Evolutionary conservation across 2,888 invertebrate species (phyloP).

Genomic region (Drosophila percnosoma): DNA sequence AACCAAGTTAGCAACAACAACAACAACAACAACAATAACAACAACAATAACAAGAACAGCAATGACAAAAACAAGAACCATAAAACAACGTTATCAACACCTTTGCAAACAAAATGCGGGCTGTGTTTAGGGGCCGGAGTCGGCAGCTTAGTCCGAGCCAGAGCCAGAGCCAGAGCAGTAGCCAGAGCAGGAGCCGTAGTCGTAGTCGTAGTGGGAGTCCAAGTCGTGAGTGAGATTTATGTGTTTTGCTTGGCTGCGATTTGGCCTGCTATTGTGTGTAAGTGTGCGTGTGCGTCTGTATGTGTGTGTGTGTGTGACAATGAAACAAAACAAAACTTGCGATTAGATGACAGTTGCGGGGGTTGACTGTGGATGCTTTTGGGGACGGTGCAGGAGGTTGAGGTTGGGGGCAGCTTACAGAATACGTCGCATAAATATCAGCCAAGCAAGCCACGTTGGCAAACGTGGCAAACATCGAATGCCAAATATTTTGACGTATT

Average conservation of each 20-base stretch:
- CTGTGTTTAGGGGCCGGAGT: conserved; percentile 17
- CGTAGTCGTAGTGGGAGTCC: conserved; percentile 28
- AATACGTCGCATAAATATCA: conserved; percentile 58
- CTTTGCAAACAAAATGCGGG: conserved; percentile 55
- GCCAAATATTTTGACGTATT: conserved; percentile 80
- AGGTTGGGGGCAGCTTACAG: conserved; percentile 4
- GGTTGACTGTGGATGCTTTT: conserved; percentile 6
- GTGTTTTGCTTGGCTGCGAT: conserved; percentile 79
- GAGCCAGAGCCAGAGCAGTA: conserved; percentile 34
- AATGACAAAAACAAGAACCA: conserved; percentile 28
- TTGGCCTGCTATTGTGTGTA: conserved; percentile 33
- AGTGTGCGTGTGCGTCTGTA: background rate
- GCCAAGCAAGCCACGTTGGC: conserved; percentile 41
- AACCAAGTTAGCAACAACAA: conserved; percentile 28
- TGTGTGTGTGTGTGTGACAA: conserved; percentile 59
- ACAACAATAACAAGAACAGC: background rate
- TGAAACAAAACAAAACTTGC: conserved; percentile 79
- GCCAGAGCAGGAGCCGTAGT: conserved; percentile 19
- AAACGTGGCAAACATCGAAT: conserved; percentile 78
- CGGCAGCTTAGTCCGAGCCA: conserved; percentile 22
- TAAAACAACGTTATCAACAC: conserved; percentile 77
- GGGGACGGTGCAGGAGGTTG: conserved; percentile 23
- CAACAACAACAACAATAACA: conserved; percentile 20
- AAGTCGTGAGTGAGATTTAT: conserved; percentile 79
- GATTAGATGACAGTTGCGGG: conserved; percentile 73